These are phyloP conservation scores for Dryoscopus gambensis DNA, from an alignment of 2,113 vertebrate genomes.

Conservation along the genomic window DNA sequence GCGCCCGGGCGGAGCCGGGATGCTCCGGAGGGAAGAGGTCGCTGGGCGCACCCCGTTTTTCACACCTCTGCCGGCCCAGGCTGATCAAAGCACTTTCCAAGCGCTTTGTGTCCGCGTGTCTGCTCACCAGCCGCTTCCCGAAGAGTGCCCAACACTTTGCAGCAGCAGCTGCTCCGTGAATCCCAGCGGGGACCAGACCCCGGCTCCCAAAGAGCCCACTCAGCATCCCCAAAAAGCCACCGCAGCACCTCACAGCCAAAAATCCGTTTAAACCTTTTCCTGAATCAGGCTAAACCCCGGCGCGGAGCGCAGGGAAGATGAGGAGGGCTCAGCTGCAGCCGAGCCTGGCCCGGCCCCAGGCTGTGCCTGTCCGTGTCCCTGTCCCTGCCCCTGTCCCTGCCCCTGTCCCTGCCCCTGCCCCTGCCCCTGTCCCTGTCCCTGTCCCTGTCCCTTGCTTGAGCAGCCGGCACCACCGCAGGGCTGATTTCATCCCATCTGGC, in stretches of 20 bases:
- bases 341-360: background rate
- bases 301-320: background rate
- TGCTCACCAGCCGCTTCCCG: accelerated
- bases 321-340: background rate
- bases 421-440: background rate
- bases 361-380: background rate
- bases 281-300: background rate
- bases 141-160: accelerated
- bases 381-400: too few species aligned
- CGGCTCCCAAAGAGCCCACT: background rate
- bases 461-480: background rate
- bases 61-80: background rate
- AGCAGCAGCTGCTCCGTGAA: accelerated
- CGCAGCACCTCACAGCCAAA: background rate
- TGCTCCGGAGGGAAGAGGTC: background rate
- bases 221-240: background rate
- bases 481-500: background rate
- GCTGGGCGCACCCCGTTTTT: accelerated
- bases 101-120: background rate
- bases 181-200: background rate
- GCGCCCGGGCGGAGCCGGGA: background rate
- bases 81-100: background rate
- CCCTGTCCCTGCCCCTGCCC: background rate
- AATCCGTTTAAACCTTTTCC: background rate
- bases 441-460: background rate